Percentiles rank a stretch among this genome's conserved stretches.
phyloP scores from a whole-genome alignment of 2,888 invertebrate genomes.

The Altica lythri region DNA sequence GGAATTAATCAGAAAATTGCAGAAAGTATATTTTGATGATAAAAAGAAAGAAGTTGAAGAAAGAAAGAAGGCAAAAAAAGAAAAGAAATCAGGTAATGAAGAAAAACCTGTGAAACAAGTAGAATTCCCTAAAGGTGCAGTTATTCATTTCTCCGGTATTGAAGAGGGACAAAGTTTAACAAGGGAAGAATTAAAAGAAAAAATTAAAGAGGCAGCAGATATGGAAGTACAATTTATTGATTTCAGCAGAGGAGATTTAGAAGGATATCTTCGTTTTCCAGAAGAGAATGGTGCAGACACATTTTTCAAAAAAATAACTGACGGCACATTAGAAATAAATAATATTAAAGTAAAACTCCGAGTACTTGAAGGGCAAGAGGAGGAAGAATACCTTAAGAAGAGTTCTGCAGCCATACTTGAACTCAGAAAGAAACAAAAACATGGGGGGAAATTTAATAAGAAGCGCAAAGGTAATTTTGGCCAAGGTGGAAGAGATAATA shows the following conservation, averaged over 20 bases:
- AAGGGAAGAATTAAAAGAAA: conserved; percentile 71
- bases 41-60: conserved; percentile 71
- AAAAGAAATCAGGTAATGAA: conserved; percentile 58
- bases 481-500: conserved; percentile 24
- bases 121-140: conserved; percentile 72
- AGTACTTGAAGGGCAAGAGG: conserved; percentile 73
- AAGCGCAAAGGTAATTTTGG: conserved; percentile 52
- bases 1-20: conserved; percentile 72
- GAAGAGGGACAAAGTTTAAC: conserved; percentile 61
- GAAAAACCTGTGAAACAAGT: conserved; percentile 50
- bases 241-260: conserved; percentile 72
- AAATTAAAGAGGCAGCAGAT: conserved; percentile 65
- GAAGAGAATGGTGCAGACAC: conserved; percentile 72
- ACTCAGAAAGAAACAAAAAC: conserved; percentile 59
- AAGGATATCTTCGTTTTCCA: conserved; percentile 74
- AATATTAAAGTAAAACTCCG: conserved; percentile 59
- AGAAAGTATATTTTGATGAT: conserved; percentile 68
- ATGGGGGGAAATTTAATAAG: conserved; percentile 43
- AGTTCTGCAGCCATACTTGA: conserved; percentile 64
- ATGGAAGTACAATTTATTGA: conserved; percentile 75
- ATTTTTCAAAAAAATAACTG: conserved; percentile 66
- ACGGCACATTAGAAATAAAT: conserved; percentile 56
- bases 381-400: conserved; percentile 67
- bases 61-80: conserved; percentile 60
- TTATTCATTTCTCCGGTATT: conserved; percentile 71